Base-by-base conservation (phyloP, 1,140 invertebrate species). In the Papilio helenus region DNA sequence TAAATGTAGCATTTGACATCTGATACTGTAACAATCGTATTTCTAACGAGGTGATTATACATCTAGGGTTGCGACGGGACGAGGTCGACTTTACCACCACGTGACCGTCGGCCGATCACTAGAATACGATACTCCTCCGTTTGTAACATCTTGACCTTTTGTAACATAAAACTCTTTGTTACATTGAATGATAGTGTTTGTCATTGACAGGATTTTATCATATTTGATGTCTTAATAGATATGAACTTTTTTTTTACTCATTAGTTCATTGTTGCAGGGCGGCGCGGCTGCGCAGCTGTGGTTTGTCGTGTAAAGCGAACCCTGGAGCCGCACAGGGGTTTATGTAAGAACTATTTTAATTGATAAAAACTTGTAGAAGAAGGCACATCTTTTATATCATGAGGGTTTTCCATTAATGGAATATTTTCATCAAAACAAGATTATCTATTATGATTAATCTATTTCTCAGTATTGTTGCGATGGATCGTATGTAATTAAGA, bases 321-420 rank as follows among this genome's bases (percentile, higher is more conserved):
- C 87, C 90, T 93, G 91, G 91, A 91, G 90, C 87, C 91, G 82
- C 83, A 83, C 83, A 87, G 76, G 83, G 82, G 79, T 80, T 76
- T 82, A 85, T 72, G 88, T 89, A 79, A 85, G 88, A 87, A 79
- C 23, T 10, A 1, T 65, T 65, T 29, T 16, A 65, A 29, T 72
- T 42, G 9, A 44, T 18, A 20, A 61, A 68, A 10, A 29, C 5
- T 68, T 16, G 14, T 16, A 29, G 2, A 68, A 1, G 14, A 18
- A 68, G 23, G 20, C n/a, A 26, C n/a, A 10, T 20, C 26, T 26
- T 14, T 61, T 0, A 26, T 29, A 65, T 14, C n/a, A 16, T 26
- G 20, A 61, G 12, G 61, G 9, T 26, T 65, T 29, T 65, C 61
- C 61, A 8, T 65, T 29, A 65, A 12, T 65, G 61, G 12, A 65